Base-by-base conservation (phyloP, 2,797 vertebrate genomes). In the Poeciliopsis presidionis region DNA sequence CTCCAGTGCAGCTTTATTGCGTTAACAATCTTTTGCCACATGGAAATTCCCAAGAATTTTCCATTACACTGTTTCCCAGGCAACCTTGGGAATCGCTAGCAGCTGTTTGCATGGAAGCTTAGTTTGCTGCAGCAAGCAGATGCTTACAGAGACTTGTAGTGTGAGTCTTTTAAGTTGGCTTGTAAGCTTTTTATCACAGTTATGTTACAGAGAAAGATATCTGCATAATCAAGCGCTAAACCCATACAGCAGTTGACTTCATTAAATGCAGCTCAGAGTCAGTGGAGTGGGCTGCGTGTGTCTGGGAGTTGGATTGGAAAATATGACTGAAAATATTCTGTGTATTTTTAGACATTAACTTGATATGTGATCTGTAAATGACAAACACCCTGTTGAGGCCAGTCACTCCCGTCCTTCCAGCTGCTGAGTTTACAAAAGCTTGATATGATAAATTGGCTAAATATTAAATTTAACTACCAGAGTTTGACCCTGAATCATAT, bases 31-130 rank as follows among this genome's bases (percentile, higher is more conserved):
- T 80, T 78, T 74, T 82, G 80, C 81, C 86, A 87, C 85, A 90
- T 83, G 88, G 87, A 90, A 90, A 83, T 86, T 88, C 80, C 86
- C 85, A 81, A 89, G 88, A 92, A 92, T 91, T 93, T 95, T 95
- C 94, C 94, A 92, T 89, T 93, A 83, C 88, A 76, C 36, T 2
- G 92, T 93, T 94, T 79, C 91, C 91, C 49, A 28, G 91, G 89
- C 81, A 94, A 93, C 88, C 72, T 81, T 73, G 83, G 78, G 79
- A 94, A 95, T 94, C 70, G 92, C 81, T 93, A 93, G 88, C 94
- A 95, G 91, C 92, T 95, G 94, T 90, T 86, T 89, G 87, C 84
- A 84, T 55, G 22, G 57, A 79, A 89, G 83, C 81, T 77, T 73
- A 57, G 72, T 81, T 81, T 49, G 43, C 74, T 65, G 77, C 88